Evolutionary conservation across 2,797 vertebrate species (phyloP).

Genomic region (Molossus alvarezi): DNA sequence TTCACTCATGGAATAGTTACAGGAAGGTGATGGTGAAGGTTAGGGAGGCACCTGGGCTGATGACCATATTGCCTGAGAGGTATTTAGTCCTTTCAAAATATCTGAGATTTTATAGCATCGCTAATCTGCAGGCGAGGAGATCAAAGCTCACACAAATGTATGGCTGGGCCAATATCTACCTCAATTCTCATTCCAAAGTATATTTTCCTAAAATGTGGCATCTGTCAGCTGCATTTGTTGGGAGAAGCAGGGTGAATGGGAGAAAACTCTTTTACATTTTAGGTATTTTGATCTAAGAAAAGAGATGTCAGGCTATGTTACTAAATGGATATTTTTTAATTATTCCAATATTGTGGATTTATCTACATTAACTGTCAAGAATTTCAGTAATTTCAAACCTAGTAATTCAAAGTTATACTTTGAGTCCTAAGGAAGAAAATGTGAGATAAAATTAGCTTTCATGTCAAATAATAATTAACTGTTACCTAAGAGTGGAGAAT

Average conservation of each 20-base stretch:
- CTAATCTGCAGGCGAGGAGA: not conserved
- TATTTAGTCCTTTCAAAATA: not conserved
- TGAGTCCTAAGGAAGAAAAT: conserved; percentile 56
- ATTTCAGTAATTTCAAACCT: conserved; percentile 20
- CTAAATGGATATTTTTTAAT: conserved; percentile 28
- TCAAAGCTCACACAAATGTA: not conserved
- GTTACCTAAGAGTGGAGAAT: not conserved
- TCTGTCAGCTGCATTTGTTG: not conserved
- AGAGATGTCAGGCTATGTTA: not conserved
- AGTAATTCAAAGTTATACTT: conserved; percentile 63
- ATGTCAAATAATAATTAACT: conserved; percentile 66
- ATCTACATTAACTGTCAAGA: conserved; percentile 22
- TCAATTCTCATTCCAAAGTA: not conserved
- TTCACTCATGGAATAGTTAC: not conserved
- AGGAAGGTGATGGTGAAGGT: not conserved
- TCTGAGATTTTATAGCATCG: not conserved
- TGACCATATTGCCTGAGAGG: not conserved
- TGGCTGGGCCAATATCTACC: not conserved
- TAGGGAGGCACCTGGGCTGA: not conserved
- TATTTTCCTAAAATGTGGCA: not conserved
- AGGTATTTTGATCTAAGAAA: conserved; percentile 30
- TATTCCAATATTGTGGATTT: conserved; percentile 2
- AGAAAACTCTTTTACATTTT: not conserved
- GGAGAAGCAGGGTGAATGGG: not conserved
- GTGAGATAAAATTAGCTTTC: conserved; percentile 64